Percentiles rank a stretch among this genome's conserved stretches.
These are phyloP conservation scores for Philaethria dido DNA, from an alignment of 2,888 invertebrate genomes.

Conservation along the genomic window DNA sequence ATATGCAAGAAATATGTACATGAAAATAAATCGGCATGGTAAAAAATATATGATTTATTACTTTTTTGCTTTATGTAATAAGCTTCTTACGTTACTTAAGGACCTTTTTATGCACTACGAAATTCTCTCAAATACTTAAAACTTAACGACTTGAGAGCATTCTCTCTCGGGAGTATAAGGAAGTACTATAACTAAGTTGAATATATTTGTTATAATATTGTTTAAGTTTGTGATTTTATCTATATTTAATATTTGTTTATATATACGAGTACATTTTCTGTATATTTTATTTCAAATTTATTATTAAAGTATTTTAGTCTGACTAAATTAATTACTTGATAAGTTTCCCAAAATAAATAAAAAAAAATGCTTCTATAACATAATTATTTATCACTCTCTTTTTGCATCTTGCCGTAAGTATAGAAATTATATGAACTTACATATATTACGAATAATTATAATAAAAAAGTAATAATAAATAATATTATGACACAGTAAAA, in stretches of 20 bases:
- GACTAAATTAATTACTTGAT: too few species aligned
- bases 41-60: neutral
- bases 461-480: too few species aligned
- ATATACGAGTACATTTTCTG: too few species aligned
- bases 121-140: conserved; percentile 52
- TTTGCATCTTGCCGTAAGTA: too few species aligned
- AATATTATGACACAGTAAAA: too few species aligned
- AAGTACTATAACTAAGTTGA: conserved; percentile 8
- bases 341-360: too few species aligned
- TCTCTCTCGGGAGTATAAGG: conserved; percentile 9
- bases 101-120: conserved; percentile 55
- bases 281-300: too few species aligned
- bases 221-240: neutral
- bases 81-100: conserved; percentile 24
- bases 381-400: too few species aligned
- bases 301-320: too few species aligned
- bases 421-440: too few species aligned
- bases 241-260: neutral
- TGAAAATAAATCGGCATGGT: neutral
- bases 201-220: conserved; percentile 9
- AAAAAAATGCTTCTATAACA: too few species aligned
- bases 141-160: conserved; percentile 39
- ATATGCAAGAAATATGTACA: neutral
- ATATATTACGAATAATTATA: too few species aligned
- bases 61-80: conserved; percentile 3